Base-by-base conservation (phyloP, 2,113 vertebrate species). In the Columba janthina region DNA sequence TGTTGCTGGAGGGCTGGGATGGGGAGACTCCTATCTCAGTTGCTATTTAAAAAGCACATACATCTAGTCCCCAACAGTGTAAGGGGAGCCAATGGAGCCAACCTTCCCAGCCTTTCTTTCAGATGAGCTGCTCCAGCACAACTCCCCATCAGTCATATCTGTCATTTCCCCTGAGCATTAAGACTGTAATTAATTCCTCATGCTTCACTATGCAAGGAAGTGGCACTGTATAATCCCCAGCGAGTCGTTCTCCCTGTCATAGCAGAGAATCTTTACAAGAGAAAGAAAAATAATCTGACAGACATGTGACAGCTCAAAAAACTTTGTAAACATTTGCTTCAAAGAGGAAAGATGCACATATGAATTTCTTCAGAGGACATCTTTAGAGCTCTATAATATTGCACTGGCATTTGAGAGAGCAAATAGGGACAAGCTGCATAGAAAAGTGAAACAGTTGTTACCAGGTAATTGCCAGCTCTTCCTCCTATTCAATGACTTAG, bases 301-400 rank as follows among this genome's bases (percentile, higher is more conserved):
- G 96, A 94, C 95, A 96, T 19, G 57, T 89, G 81, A 94, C 89
- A 84, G 91, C 74, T 85, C 56, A 91, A 91, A 88, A 85, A 31
- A 4, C 12, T 32, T 36, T 85, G 60, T 40, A 91, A 96, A 86
- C 72, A 71, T 83, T 91, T 90, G 60, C 78, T 93, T 60, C 50
- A 29, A 62, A 90, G 64, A 20, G 77, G 76, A 86, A 84, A 83
- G 88, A 79, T 3, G 9, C 8, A 74, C 50, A 62, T 32, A 26
- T 31, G 4, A 85, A 32, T 70, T 71, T 89, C 56, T 91, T 50
- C 38, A 57, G 66, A 90, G 24, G 65, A 58, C 36, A 79, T 22
- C 34, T 74, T 72, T 69, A 92, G 57, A 80, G 57, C 9, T 89
- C 69, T 88, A 15, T 88, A 74, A 26, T 61, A 75, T 51, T 54